Conservation (phyloP, 2,888 invertebrate species). For the Agrotis segetum region DNA sequence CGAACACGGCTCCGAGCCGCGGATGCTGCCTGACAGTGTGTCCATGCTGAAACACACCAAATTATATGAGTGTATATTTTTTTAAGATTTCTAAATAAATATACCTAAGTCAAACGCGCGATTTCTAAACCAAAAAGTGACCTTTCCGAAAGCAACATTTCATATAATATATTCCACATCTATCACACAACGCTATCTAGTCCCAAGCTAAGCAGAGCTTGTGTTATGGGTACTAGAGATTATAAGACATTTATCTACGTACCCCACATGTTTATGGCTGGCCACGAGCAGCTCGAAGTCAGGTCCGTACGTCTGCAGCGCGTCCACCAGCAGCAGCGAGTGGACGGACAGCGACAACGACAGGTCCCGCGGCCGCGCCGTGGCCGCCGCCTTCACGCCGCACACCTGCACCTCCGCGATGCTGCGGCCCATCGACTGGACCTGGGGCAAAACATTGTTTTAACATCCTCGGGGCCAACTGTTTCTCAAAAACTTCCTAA, state of each 20-base stretch:
- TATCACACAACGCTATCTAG: too few species aligned
- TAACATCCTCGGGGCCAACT: not conserved
- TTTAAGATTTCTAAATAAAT: too few species aligned
- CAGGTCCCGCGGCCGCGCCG: slow-evolving; percentile 94
- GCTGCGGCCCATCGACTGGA: slow-evolving; percentile 96
- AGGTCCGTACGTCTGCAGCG: slow-evolving; percentile 98
- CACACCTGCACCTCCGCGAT: slow-evolving; percentile 98
- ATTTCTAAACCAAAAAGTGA: too few species aligned
- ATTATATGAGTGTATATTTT: too few species aligned
- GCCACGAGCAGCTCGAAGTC: slow-evolving; percentile 98
- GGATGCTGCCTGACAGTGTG: slow-evolving; percentile 97
- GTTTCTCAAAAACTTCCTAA: not conserved
- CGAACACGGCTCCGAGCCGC: slow-evolving; percentile 97
- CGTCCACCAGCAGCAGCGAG: slow-evolving; percentile 97
- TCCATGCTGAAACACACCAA: slow-evolving; percentile 93
- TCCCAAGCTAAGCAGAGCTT: too few species aligned
- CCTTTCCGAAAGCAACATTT: too few species aligned
- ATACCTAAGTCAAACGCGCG: too few species aligned
- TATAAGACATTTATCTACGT: too few species aligned
- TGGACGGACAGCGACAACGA: slow-evolving; percentile 97
- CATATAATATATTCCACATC: too few species aligned
- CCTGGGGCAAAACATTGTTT: slow-evolving; percentile 64
- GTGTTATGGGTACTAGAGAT: too few species aligned
- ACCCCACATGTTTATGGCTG: slow-evolving; percentile 98
- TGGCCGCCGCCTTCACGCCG: slow-evolving; percentile 95